These are phyloP conservation scores for Andrena fulva DNA, from an alignment of 2,888 invertebrate species.

Conservation along the genomic window DNA sequence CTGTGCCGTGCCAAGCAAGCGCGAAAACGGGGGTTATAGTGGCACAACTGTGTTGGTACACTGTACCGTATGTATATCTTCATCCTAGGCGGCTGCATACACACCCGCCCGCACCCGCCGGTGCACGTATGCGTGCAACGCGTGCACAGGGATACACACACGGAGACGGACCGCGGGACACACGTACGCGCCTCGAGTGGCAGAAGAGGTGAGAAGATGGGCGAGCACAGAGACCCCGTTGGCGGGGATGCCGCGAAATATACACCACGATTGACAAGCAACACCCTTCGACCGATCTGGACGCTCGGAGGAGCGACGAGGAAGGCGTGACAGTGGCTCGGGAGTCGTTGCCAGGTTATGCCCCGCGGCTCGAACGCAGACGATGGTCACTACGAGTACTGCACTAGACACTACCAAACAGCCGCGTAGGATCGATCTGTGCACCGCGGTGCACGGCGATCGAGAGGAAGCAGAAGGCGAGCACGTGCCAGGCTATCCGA, in stretches of 20 bases:
- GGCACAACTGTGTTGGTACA: constrained; percentile 68
- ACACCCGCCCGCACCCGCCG: constrained; percentile 43
- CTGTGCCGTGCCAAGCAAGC: constrained; percentile 81
- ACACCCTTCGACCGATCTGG: constrained; percentile 47
- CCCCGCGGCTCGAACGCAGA: constrained; percentile 18
- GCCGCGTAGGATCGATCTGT: constrained; percentile 53
- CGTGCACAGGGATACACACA: constrained; percentile 28
- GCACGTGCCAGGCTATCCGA: constrained; percentile 23
- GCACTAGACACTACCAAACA: constrained; percentile 60
- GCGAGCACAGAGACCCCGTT: constrained; percentile 37
- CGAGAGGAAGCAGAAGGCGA: neutral
- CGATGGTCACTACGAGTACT: constrained; percentile 29
- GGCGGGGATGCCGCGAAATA: constrained; percentile 65
- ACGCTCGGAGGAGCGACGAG: constrained; percentile 37
- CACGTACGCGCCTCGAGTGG: constrained; percentile 50
- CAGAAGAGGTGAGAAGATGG: constrained; percentile 72
- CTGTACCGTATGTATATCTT: constrained; percentile 64
- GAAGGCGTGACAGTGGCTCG: constrained; percentile 63
- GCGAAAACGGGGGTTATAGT: constrained; percentile 79
- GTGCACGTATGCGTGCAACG: constrained; percentile 11
- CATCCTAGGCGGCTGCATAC: constrained; percentile 61
- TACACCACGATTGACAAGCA: constrained; percentile 69
- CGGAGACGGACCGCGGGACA: constrained; percentile 1
- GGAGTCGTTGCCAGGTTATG: constrained; percentile 54
- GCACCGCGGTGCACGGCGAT: neutral